Evolutionary conservation across 1,140 invertebrate species (phyloP), one percentile per base, ranked within the genome.

Genomic region (Drosophila persimilis): DNA sequence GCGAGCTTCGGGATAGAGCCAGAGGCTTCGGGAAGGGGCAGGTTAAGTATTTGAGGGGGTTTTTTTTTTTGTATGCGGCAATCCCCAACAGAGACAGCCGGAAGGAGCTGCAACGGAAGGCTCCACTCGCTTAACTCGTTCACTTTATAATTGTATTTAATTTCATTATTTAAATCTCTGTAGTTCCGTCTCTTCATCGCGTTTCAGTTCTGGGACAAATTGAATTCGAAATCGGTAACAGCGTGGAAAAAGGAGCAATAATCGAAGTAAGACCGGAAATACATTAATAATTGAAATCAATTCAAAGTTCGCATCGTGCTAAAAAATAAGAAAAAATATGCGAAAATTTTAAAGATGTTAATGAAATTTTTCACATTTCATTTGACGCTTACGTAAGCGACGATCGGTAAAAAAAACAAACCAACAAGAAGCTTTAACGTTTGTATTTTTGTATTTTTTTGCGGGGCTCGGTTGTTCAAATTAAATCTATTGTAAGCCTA

Each of bases 71-170:
- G 60, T 62, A 83, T 74, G 74, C 74, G 79, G 48, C 74, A 55
- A 62, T 73, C n/a, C 58, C 69, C 59, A 31, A 9, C 3, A 2
- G 31, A 8, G 4, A 20, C 1, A 6, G 1, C 29, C 7, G 8
- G 50, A 46, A 26, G 5, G 4, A 5, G 5, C 13, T 48, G 50
- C 63, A 69, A 44, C 44, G 48, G 60, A 50, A 66, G 58, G 17
- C 44, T 47, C 61, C 62, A 72, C 67, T 69, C 72, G 55, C 47
- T 61, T 63, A 39, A 5, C 66, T 56, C 39, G 31, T 58, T 63
- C n/a, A 65, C 72, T 50, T 62, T 73, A 76, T 79, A 83, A 76
- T 84, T 83, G 59, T 76, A 84, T 84, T 84, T 72, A 84, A 79
- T 83, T 84, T 78, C 71, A 84, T 84, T 84, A 79, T 78, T 72